phyloP scores from a whole-genome alignment of 2,113 vertebrate species.

The Dicaeum eximium region DNA sequence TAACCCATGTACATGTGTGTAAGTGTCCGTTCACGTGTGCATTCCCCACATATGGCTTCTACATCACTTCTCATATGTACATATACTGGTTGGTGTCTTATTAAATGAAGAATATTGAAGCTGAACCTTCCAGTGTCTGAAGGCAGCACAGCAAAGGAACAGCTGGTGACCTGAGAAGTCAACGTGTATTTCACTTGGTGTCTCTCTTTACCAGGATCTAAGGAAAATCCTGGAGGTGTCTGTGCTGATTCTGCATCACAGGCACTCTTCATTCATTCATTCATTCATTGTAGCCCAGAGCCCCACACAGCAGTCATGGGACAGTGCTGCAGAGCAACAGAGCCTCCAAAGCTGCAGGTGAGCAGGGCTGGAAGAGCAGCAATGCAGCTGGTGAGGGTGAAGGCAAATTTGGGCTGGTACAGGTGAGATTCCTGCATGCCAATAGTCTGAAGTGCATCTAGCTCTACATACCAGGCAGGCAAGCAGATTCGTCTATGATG shows the following conservation, averaged over 20 bases:
- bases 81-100: background rate
- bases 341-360: background rate
- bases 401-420: background rate
- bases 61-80: background rate
- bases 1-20: accelerated
- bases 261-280: background rate
- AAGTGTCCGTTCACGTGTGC: accelerated
- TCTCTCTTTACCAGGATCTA: background rate
- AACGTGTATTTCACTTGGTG: accelerated
- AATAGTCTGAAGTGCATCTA: background rate
- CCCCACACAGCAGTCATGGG: background rate
- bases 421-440: background rate
- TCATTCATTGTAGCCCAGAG: background rate
- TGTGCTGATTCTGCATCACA: background rate
- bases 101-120: background rate
- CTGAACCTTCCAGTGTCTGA: background rate
- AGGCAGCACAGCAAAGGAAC: background rate
- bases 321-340: background rate
- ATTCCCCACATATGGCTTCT: background rate
- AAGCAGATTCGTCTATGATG: background rate
- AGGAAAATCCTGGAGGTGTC: background rate
- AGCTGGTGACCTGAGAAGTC: background rate
- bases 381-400: background rate
- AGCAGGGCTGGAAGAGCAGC: background rate
- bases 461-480: background rate